These are phyloP conservation scores for Bolinopsis microptera DNA, from an alignment of 37 sponge, comb jelly and placozoan species.

Conservation along the genomic window DNA sequence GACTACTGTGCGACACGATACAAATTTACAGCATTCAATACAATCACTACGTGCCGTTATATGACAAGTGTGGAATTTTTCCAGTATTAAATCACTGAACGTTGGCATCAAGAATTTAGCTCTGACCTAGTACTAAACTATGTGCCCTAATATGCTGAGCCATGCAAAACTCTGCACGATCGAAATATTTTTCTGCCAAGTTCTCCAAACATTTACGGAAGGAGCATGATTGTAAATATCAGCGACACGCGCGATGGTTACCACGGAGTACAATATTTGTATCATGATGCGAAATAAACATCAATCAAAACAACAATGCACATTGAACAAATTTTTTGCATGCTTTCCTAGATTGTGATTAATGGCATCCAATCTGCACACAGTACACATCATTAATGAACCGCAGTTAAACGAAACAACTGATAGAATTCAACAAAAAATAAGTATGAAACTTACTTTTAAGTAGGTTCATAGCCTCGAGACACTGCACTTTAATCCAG, in stretches of 20 bases:
- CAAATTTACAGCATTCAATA: neutral
- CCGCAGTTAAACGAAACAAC: neutral
- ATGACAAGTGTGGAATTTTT: neutral
- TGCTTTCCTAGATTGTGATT: neutral
- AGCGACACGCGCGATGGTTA: no score
- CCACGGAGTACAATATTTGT: no score
- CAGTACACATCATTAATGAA: neutral
- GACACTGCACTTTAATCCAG: constrained; percentile 56
- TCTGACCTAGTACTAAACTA: neutral
- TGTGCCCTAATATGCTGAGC: neutral
- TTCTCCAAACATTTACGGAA: neutral
- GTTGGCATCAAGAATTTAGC: neutral
- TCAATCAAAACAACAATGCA: neutral
- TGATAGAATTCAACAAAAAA: no score
- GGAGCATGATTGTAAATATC: neutral
- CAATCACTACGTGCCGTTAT: neutral
- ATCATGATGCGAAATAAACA: no score
- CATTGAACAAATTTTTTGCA: neutral
- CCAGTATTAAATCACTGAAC: neutral
- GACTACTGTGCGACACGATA: neutral
- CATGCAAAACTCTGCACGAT: neutral
- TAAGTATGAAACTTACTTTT: constrained; percentile 62
- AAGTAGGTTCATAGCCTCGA: constrained; percentile 53
- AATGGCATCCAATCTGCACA: neutral
- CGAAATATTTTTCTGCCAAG: neutral